phyloP scores from a whole-genome alignment of 2,113 vertebrate species.

The Shinisaurus crocodilurus region DNA sequence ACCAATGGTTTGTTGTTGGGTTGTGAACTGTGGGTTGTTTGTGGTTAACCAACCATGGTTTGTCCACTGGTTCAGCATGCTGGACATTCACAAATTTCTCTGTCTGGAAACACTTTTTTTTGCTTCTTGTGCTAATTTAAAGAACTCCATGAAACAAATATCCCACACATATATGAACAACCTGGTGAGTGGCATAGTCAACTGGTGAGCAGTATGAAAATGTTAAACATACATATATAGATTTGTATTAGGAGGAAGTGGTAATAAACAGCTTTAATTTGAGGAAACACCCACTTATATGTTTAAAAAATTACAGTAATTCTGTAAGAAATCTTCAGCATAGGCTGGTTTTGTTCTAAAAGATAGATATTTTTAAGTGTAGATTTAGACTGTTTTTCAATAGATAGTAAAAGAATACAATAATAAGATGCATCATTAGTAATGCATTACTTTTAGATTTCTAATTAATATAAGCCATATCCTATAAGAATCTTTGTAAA shows the following conservation, averaged over 20 bases:
- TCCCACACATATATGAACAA: neutral
- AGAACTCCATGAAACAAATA: neutral
- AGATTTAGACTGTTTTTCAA: neutral
- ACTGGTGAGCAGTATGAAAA: neutral
- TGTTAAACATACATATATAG: neutral
- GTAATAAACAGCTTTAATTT: neutral
- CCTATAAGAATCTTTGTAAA: neutral
- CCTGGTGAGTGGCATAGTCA: neutral
- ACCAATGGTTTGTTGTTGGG: too few relatives aligned
- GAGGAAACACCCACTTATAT: neutral
- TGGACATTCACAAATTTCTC: too few relatives aligned
- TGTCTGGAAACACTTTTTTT: neutral
- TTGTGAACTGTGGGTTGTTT: too few relatives aligned
- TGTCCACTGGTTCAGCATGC: too few relatives aligned
- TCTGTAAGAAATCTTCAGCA: neutral
- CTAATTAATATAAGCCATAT: neutral
- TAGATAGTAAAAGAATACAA: conserved; percentile 29
- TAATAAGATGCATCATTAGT: conserved; percentile 13
- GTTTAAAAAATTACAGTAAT: neutral
- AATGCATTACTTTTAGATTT: neutral
- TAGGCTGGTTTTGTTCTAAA: conserved; percentile 6
- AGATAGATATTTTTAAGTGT: conserved; percentile 5
- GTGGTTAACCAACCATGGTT: too few relatives aligned
- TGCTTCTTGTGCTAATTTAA: fast-evolving
- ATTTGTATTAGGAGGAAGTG: neutral